Evolutionary conservation across 2,888 invertebrate species (phyloP), one percentile per base, ranked within the genome.

Genomic region (Eupsilia transversa): DNA sequence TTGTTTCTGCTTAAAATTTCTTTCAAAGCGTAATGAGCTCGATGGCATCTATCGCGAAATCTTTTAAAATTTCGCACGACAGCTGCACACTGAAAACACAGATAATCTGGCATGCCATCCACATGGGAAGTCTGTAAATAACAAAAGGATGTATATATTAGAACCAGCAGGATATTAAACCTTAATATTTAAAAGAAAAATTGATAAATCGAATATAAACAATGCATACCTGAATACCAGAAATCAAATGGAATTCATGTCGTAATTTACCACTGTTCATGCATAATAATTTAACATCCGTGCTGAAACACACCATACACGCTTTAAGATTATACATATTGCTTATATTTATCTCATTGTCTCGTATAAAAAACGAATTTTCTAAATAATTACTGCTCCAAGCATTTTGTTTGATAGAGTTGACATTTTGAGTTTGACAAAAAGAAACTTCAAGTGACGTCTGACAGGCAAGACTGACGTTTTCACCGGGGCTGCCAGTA

Each of bases 31-130:
- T 90, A 96, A 87, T 94, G 89, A 7, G 96, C 93, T 74, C 93
- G 90, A 60, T 95, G 94, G 84, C 96, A 96, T 91, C 92, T 95
- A 27, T 92, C 91, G 68, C 94, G 91, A 83, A 96, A 96, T 67
- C 89, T 92, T 66, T 89, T 91, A 66, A 89, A 95, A 5, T 90
- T 90, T 83, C 84, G 92, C 7, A 95, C 87, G 75, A 91, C 91
- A 4, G 92, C 91, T 66, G 85, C 79, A 84, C 96, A 96, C 83
- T 93, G 92, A 60, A 91, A 89, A 87, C 96, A 96, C 74, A 96
- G 87, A 84, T 94, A 94, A 71, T 93, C 90, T 6, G 95, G 95
- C 80, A 95, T 84, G 1, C 95, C 96, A 85, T 89, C 90, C 5
- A 89, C 90, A 69, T 87, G 86, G 10, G 69, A 73, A 14, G 90